Percentiles rank a stretch among this genome's conserved stretches.
These are phyloP conservation scores for Cossypha caffra DNA, from an alignment of 2,797 vertebrate genomes.

Conservation along the genomic window DNA sequence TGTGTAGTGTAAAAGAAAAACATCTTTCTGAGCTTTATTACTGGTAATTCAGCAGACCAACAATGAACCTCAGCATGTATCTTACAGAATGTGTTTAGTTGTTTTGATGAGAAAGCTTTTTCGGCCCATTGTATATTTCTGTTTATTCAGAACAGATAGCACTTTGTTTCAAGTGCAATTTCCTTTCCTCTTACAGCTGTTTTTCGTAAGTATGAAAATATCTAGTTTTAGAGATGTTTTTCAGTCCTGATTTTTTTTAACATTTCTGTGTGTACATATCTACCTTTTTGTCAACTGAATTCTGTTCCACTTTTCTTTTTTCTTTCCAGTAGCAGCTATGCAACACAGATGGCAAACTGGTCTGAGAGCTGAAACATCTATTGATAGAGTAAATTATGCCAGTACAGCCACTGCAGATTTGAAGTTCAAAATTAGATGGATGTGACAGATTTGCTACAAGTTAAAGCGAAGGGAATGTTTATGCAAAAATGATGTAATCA, in stretches of 20 bases:
- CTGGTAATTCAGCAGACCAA: background rate
- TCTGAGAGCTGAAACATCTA: background rate
- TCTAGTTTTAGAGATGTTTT: accelerated
- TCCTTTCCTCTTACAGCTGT: background rate
- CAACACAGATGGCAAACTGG: background rate
- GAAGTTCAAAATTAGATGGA: background rate
- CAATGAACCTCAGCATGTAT: background rate
- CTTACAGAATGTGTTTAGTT: background rate
- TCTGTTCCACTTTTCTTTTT: background rate
- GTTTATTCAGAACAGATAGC: background rate
- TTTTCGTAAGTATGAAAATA: background rate
- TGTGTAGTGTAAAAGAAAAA: background rate
- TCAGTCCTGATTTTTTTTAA: background rate
- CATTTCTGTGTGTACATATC: background rate
- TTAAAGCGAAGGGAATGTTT: background rate
- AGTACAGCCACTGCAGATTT: background rate
- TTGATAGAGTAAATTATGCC: background rate
- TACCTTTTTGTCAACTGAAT: background rate
- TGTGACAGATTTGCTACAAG: background rate
- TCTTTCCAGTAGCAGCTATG: background rate
- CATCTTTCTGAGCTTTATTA: background rate
- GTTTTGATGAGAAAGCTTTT: background rate
- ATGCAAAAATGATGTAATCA: background rate
- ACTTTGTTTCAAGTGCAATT: background rate
- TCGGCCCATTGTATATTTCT: background rate